Base-by-base conservation (phyloP, 2,888 invertebrate species). In the Protula sp. region DNA sequence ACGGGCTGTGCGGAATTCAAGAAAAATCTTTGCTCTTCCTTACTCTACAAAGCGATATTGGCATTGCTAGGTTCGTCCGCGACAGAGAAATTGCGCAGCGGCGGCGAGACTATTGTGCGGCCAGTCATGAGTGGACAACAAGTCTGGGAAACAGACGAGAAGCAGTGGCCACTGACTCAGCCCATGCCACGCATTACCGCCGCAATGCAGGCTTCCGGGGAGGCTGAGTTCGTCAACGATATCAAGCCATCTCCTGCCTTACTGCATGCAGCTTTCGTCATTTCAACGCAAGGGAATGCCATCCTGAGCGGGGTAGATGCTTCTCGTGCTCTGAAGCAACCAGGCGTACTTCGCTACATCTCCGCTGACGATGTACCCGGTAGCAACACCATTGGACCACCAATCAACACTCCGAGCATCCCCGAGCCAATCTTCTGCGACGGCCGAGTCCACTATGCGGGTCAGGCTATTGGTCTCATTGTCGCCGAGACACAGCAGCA, bases 161-260 rank as follows among this genome's bases (percentile, higher is more conserved):
- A 83, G 30, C 74, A 87, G 24, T 91, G 88, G 85, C 91, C 92
- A 1, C 73, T 91, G n/a, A 88, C 87, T 64, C 84, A 90, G 73
- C 88, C 91, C 0, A 81, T 90, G 5, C 85, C 87, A 0, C 92
- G 92, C 77, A 68, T 89, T 31, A 91, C 90, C 80, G 87, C 88
- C 0, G 66, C 82, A 9, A 60, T 70, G 27, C 29, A 54, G 31
- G 68, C 74, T 1, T 62, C 73, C 70, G 93, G 92, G 0, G 90
- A 90, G 77, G 89, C 90, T 0, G 84, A 86, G 59, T 94, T 89
- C 78, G 83, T 88, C 24, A 88, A 89, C 74, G 93, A 93, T 75
- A 82, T 72, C 4, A 67, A 71, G 3, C 59, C 60, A 1, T 47
- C 51, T 54, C 85, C 85, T 0, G 83, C 86, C 63, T 89, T 92